Evolutionary conservation across 2,797 vertebrate genomes (phyloP), one percentile per base, ranked within the genome.

Genomic region (Leptoclinus maculatus): DNA sequence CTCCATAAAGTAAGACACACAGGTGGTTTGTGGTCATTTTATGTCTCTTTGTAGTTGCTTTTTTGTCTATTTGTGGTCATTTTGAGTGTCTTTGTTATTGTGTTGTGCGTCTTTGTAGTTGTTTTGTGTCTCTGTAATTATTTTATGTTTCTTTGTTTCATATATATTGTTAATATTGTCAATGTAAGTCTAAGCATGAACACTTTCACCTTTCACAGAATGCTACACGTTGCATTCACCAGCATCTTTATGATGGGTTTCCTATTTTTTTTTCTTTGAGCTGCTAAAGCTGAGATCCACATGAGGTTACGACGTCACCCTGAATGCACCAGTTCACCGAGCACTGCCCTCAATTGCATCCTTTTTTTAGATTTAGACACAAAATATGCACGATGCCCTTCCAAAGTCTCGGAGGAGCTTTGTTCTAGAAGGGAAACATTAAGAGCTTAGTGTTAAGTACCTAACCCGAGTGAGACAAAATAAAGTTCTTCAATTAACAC

Each of bases 391-490:
- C 65, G 19, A 66, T 65, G 51, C 59, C 41, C 25, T 21, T 71
- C 4, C 3, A 5, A 43, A 32, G 38, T 56, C 54, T 58, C 5
- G 0, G 27, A 51, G 41, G 34, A 83, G 43, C 38, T 73, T 45
- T 60, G 1, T 45, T 74, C 51, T 56, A 43, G 23, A 54, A 43
- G 47, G 69, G 13, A 66, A 74, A 57, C 29, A 64, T 74, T 71
- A 58, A 76, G 73, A 71, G 64, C 34, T 66, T 9, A 58, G 66
- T 23, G 47, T 74, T 68, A 27, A 38, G 14, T 60, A 70, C 77
- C 79, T 49, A n/a, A 71, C 73, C n/a, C 1, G 25, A 45, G 21
- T 5, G 4, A 34, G n/a, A 38, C n/a, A 21, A 25, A 49, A 60
- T 5, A 49, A 82, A 66, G 66, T 69, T 41, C 32, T 49, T 72